Percentiles rank a stretch among this genome's conserved stretches.
These are phyloP conservation scores for Suillia variegata DNA, from an alignment of 2,888 invertebrate species.

Conservation along the genomic window DNA sequence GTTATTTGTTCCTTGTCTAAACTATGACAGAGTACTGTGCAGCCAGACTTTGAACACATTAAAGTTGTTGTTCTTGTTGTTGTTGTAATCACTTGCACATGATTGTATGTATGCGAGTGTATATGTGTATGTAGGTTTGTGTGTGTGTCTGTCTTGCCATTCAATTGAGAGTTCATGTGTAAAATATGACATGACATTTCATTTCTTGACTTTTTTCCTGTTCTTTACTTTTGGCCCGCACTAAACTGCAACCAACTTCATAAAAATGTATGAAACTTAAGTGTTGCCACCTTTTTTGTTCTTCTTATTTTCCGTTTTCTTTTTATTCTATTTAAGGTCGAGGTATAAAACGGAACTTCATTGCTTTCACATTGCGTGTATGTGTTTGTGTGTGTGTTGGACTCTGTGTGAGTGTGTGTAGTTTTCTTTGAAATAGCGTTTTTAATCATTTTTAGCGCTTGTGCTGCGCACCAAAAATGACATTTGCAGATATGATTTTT, in stretches of 20 bases:
- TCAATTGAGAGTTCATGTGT: constrained; percentile 20
- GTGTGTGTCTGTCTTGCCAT: too few species aligned
- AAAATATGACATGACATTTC: constrained; percentile 16
- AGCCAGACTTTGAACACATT: too few species aligned
- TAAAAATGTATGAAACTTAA: constrained; percentile 21
- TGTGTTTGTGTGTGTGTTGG: neutral
- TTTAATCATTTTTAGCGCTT: constrained; percentile 14
- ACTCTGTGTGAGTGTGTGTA: neutral
- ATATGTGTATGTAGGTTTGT: neutral
- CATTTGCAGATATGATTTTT: constrained; percentile 11
- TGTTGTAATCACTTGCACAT: too few species aligned
- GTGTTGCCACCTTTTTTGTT: constrained; percentile 11
- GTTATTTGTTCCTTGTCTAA: too few species aligned
- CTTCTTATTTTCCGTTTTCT: neutral
- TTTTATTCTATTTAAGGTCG: neutral
- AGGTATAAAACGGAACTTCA: neutral
- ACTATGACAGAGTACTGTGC: too few species aligned
- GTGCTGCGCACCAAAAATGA: neutral
- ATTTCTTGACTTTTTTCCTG: neutral
- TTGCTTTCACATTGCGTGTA: neutral
- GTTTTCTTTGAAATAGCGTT: constrained; percentile 16
- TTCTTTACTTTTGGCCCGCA: neutral
- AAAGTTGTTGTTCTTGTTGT: too few species aligned
- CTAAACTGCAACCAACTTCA: constrained; percentile 14
- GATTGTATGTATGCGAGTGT: neutral